Evolutionary conservation across 1,140 invertebrate genomes (phyloP).

Genomic region (Sminthurides bifidus): DNA sequence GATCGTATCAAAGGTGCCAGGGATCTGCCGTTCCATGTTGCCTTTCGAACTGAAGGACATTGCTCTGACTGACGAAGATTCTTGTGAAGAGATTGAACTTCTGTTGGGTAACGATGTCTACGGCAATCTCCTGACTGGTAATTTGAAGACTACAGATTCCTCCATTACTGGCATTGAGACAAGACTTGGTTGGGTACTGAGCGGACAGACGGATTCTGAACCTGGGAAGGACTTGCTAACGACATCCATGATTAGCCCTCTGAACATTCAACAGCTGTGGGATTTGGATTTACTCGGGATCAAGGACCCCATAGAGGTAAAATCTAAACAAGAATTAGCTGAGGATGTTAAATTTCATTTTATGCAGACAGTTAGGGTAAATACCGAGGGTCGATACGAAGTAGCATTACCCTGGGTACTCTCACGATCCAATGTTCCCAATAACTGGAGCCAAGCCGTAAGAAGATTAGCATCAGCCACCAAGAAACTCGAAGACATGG

Average conservation of each 20-base stretch:
- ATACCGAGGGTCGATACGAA: slow-evolving; percentile 1
- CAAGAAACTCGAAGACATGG: background rate
- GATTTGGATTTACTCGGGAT: background rate
- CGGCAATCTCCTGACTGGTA: background rate
- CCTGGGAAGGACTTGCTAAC: background rate
- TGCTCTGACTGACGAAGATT: background rate
- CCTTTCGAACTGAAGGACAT: background rate
- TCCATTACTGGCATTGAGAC: background rate
- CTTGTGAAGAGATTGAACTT: background rate
- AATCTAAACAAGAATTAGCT: background rate
- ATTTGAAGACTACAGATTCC: background rate
- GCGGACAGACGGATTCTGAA: background rate
- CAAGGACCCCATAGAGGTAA: slow-evolving; percentile 6
- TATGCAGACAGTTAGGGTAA: background rate
- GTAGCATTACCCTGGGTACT: slow-evolving; percentile 14
- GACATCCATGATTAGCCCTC: background rate
- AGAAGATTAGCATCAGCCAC: slow-evolving; percentile 2
- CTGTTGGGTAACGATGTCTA: background rate
- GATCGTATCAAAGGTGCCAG: background rate
- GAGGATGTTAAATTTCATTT: background rate
- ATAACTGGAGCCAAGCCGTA: slow-evolving; percentile 3
- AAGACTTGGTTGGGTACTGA: background rate
- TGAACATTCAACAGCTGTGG: background rate
- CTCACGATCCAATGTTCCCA: background rate
- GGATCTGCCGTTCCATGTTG: background rate